phyloP scores from a whole-genome alignment of 2,797 vertebrate genomes.

The Adrianichthys oophorus region DNA sequence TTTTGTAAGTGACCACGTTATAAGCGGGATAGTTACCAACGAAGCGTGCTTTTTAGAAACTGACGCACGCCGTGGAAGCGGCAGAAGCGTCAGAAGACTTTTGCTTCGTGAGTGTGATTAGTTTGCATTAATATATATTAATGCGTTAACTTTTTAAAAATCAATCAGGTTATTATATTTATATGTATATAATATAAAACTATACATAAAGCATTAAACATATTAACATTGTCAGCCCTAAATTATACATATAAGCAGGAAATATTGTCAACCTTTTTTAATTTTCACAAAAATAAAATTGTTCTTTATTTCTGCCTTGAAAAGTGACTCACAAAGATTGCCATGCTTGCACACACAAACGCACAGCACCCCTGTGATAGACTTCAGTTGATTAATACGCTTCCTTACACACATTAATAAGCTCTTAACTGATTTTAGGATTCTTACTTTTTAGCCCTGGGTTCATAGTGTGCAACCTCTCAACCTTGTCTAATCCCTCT shows the following conservation, averaged over 20 bases:
- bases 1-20: no score
- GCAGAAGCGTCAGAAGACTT: no score
- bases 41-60: no score
- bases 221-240: no score
- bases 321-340: slow-evolving; percentile 14
- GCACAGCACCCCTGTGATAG: slow-evolving; percentile 57
- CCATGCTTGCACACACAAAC: slow-evolving; percentile 23
- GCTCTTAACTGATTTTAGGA: slow-evolving; percentile 85
- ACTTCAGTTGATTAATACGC: slow-evolving; percentile 84
- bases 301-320: slow-evolving; percentile 9
- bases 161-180: no score
- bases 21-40: no score
- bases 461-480: slow-evolving; percentile 82
- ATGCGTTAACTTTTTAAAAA: no score
- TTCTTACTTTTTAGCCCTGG: slow-evolving; percentile 81
- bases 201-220: no score
- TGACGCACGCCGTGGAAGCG: no score
- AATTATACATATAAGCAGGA: background rate
- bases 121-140: no score
- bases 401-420: slow-evolving; percentile 86
- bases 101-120: no score
- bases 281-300: slow-evolving; percentile 13
- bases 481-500: slow-evolving; percentile 83
- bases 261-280: slow-evolving; percentile 9
- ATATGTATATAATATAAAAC: no score